Evolutionary conservation across 2,113 vertebrate genomes (phyloP), one percentile per base, ranked within the genome.

Genomic region (Carettochelys insculpta): DNA sequence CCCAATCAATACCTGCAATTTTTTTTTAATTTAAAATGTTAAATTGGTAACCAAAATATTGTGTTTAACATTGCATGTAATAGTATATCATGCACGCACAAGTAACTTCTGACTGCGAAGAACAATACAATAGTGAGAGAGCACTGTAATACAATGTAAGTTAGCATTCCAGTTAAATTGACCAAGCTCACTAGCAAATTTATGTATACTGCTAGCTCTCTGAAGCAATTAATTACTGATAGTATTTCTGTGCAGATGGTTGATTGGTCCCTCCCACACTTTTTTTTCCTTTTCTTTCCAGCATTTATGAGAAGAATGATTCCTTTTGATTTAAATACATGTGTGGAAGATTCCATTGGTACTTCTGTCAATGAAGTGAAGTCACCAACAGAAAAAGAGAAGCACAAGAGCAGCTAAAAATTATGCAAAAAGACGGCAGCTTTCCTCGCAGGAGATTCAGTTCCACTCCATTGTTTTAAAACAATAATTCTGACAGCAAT

Each of bases 371-470:
- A 76, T 94, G 94, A 95, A 86, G 93, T 24, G 82, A 94, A 96
- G 81, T 80, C 81, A 56, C 91, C 91, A 80, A 68, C 88, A 93
- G 95, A 94, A 94, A 93, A 86, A 86, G 52, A 94, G 78, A 96
- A 94, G 51, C 85, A 83, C 38, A 95, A 96, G 89, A 92, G 58
- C 65, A 50, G 71, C 82, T 83, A 87, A 65, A 29, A 5, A 68
- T 19, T 34, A 34, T 27, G 65, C 50, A 61, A 81, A 92, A 94
- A 12, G 52, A 73, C 14, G 31, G n/a, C 91, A 71, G 16, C 71
- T 92, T 95, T 86, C 80, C 52, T 53, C 91, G 76, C 91, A 80
- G 89, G 92, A 95, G 95, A 91, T 90, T 89, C 56, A 52, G 75
- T 81, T 94, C 34, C 61, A 82, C 38, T 71, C 34, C 50, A 80